Conservation (phyloP, 2,113 vertebrate species). For the Hystrix cristata region DNA sequence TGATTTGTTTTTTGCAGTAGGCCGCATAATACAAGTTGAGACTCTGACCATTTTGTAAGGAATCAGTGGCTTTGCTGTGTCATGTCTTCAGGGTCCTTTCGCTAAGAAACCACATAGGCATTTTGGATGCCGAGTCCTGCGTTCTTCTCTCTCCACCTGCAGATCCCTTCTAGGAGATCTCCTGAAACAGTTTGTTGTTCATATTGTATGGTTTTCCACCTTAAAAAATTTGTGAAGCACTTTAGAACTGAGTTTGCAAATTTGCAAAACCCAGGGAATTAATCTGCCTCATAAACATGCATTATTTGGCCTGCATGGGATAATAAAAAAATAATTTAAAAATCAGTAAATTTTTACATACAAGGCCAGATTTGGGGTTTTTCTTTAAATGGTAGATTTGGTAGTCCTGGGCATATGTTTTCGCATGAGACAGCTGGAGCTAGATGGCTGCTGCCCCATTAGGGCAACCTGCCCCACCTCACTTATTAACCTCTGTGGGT, state of each 20-base stretch:
- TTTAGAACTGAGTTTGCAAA: not conserved
- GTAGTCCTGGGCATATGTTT: not conserved
- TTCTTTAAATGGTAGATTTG: not conserved
- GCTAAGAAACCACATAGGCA: not conserved
- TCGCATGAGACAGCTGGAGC: not conserved
- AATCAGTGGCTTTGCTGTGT: not conserved
- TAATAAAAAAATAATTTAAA: conserved; percentile 1
- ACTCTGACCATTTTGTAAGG: not conserved
- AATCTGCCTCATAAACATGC: not conserved
- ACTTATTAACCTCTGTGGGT: not conserved
- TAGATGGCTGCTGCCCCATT: not conserved
- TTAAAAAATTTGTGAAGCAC: not conserved
- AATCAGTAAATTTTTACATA: not conserved
- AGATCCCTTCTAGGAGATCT: not conserved
- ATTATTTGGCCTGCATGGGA: not conserved
- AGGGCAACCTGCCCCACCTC: not conserved
- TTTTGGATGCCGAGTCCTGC: not conserved
- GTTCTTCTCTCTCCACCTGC: not conserved
- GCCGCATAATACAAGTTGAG: not conserved
- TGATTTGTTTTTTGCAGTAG: not conserved
- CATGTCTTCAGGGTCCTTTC: not conserved
- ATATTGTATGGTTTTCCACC: not conserved
- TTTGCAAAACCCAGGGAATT: not conserved
- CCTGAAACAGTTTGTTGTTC: not conserved
- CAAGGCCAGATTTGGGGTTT: not conserved